Evolutionary conservation across 2,797 vertebrate genomes (phyloP).

Genomic region (Poeciliopsis gracilis): DNA sequence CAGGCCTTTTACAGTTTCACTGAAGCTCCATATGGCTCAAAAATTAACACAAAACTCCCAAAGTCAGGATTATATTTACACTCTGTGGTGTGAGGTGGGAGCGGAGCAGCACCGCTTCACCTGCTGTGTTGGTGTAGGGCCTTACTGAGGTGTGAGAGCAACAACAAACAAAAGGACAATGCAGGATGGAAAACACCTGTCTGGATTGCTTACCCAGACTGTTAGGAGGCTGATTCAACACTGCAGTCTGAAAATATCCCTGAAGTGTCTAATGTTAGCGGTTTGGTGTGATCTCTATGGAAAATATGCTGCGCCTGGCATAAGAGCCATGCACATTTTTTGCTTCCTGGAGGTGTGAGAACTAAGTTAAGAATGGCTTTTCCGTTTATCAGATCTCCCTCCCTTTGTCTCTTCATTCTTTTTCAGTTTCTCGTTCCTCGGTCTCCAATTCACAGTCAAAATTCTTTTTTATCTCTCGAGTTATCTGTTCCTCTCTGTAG

Average conservation of each 20-base stretch:
- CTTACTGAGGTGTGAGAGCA: conserved; percentile 52
- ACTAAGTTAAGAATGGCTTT: conserved; percentile 8
- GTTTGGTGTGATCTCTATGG: not conserved
- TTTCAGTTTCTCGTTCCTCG: conserved; percentile 17
- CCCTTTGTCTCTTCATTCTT: not conserved
- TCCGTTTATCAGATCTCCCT: not conserved
- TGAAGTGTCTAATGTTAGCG: conserved; percentile 5
- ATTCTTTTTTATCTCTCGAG: conserved; percentile 35
- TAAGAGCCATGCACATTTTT: conserved; percentile 25
- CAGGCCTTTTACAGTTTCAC: not conserved
- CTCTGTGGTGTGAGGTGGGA: conserved; percentile 33
- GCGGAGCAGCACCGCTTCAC: conserved; percentile 38
- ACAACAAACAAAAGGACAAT: conserved; percentile 35
- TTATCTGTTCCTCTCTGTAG: conserved; percentile 38
- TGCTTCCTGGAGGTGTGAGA: conserved; percentile 18
- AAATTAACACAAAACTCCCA: conserved; percentile 40
- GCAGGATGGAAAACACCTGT: conserved; percentile 65
- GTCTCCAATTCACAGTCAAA: conserved; percentile 8
- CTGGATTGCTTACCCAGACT: conserved; percentile 30
- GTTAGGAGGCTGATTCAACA: conserved; percentile 19
- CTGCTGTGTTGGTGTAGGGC: conserved; percentile 46
- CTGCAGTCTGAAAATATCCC: conserved; percentile 26
- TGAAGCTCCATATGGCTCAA: conserved; percentile 9
- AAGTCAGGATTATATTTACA: conserved; percentile 57
- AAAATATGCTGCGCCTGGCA: conserved; percentile 10